These are phyloP conservation scores for Drosophila nigrodunni DNA, from an alignment of 1,140 invertebrate species.

Conservation along the genomic window DNA sequence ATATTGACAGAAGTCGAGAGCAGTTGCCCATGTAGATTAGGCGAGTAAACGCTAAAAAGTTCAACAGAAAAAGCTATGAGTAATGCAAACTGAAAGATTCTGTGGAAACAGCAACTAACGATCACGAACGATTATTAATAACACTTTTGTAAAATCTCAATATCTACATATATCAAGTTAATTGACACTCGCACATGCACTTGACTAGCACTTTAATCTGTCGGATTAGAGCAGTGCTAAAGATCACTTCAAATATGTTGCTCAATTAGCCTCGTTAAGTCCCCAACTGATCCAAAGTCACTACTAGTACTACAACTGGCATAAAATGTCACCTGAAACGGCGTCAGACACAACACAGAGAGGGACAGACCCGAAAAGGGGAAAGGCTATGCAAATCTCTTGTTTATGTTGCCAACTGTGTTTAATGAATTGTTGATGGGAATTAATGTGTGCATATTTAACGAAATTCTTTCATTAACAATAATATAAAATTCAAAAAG, in stretches of 20 bases:
- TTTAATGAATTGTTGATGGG: slow-evolving; percentile 78
- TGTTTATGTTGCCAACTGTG: slow-evolving; percentile 50
- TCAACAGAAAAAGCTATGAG: not conserved
- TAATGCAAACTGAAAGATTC: not conserved
- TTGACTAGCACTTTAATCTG: slow-evolving; percentile 59
- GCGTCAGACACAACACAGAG: slow-evolving; percentile 13
- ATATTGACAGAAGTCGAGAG: slow-evolving; percentile 7
- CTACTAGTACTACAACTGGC: not conserved
- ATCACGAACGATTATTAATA: not conserved
- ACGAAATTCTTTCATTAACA: slow-evolving; percentile 80
- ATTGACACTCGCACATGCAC: slow-evolving; percentile 22
- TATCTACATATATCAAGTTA: slow-evolving; percentile 2
- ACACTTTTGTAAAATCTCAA: not conserved
- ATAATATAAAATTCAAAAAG: slow-evolving; percentile 29
- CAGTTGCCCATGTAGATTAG: slow-evolving; percentile 6
- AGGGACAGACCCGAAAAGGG: not conserved
- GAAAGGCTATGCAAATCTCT: slow-evolving; percentile 2
- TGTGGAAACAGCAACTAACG: too few relatives aligned
- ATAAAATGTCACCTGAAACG: slow-evolving; percentile 22
- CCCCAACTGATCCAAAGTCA: not conserved
- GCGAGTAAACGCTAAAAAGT: slow-evolving; percentile 5
- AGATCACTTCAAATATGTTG: slow-evolving; percentile 45
- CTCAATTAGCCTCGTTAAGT: slow-evolving; percentile 52
- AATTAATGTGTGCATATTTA: slow-evolving; percentile 81
- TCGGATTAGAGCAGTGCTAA: slow-evolving; percentile 68